Evolutionary conservation across 1,140 invertebrate species (phyloP), one percentile per base, ranked within the genome.

Genomic region (Bombus haemorrhoidalis): DNA sequence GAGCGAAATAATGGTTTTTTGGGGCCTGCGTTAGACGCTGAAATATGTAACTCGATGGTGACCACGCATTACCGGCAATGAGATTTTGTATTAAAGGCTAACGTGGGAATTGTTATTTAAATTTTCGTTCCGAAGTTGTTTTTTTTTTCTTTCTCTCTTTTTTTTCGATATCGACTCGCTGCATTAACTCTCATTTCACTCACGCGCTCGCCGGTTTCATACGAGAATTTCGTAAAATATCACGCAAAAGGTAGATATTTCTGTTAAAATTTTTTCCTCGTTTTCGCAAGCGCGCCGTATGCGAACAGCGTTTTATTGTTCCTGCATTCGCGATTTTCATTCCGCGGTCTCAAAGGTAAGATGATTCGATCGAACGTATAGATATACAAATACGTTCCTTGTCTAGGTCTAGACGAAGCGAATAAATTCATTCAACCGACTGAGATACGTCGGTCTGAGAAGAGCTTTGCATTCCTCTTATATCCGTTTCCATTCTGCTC

Each of bases 361-460:
- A 84, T 71, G 88, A 86, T 86, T 89, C 81, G 78, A 89, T 79
- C 74, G 43, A 73, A 86, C 81, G 41, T 81, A n/a, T 0, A 73
- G 85, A 84, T 86, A 89, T 89, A 86, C 77, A 79, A 22, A 66
- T 34, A 34, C 15, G 79, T 89, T 89, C 69, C 81, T 83, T 28
- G 64, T 83, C 84, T 83, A 83, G 64, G 47, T 68, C 34, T 64
- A 62, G 80, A 89, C 59, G 76, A 76, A 82, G 57, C 32, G 28
- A 69, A 74, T 88, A 82, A 83, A 89, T 88, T 86, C 83, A 78
- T 57, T 77, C 68, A 78, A 89, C 81, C 87, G 84, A 79, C 71
- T 78, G 73, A 69, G 75, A 79, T 41, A 86, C 39, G 64, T 74
- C 71, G 75, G 53, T 80, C 64, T 64, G 66, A 76, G 53, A 64